phyloP scores from a whole-genome alignment of 2,888 invertebrate genomes.

The Aphodius sticticus region DNA sequence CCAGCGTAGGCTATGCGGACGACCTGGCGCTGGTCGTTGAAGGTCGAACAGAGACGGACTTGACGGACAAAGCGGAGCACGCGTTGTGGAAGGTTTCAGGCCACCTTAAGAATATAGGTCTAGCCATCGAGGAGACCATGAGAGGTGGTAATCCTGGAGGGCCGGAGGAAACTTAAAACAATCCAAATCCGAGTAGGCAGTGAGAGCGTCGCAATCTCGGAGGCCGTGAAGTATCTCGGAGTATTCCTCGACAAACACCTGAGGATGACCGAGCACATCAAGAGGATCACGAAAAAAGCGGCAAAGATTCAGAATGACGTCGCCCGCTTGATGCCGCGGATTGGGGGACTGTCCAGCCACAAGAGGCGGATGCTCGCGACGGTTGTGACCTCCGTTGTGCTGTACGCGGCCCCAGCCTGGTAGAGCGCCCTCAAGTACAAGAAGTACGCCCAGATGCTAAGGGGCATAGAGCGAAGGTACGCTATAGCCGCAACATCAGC shows the following conservation, averaged over 20 bases:
- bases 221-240: slow-evolving; percentile 30
- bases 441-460: slow-evolving; percentile 25
- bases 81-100: not conserved
- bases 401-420: slow-evolving; percentile 34
- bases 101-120: not conserved
- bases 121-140: not conserved
- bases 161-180: not conserved
- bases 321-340: slow-evolving; percentile 39
- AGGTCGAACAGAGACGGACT: not conserved
- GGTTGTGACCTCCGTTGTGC: not conserved
- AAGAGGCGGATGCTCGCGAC: slow-evolving; percentile 34
- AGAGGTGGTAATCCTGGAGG: not conserved
- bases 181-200: not conserved
- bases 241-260: slow-evolving; percentile 16
- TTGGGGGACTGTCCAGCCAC: slow-evolving; percentile 34
- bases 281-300: not conserved
- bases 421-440: slow-evolving; percentile 13
- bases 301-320: slow-evolving; percentile 24
- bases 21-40: not conserved
- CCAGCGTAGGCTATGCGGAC: slow-evolving; percentile 5
- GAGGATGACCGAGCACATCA: slow-evolving; percentile 13
- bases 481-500: slow-evolving; percentile 22
- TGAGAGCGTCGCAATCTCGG: not conserved
- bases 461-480: slow-evolving; percentile 11
- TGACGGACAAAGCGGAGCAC: not conserved